Conservation (phyloP, 2,888 invertebrate genomes). For the Crocallis elinguaria region DNA sequence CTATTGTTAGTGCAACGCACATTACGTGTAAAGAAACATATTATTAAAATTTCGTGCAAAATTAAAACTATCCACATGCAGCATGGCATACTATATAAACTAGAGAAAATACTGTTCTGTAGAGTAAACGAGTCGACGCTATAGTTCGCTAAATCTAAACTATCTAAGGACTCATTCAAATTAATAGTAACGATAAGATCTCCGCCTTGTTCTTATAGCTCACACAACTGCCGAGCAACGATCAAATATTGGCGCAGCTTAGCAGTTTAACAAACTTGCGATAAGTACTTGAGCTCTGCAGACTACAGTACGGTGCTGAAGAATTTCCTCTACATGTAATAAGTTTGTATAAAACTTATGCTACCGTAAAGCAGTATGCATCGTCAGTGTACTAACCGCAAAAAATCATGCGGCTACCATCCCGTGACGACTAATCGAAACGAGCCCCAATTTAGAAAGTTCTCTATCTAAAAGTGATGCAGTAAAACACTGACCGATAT, state of each 20-base stretch:
- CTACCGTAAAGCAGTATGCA: neutral
- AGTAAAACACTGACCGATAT: slow-evolving; percentile 65
- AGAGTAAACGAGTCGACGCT: slow-evolving; percentile 67
- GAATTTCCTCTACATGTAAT: neutral
- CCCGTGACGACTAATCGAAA: slow-evolving; percentile 39
- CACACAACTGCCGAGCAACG: neutral
- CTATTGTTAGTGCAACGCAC: slow-evolving; percentile 49
- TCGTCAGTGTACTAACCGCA: slow-evolving; percentile 4
- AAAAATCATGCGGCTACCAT: slow-evolving; percentile 20
- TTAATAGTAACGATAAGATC: slow-evolving; percentile 35
- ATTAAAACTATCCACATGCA: slow-evolving; percentile 74
- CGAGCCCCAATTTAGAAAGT: slow-evolving; percentile 47
- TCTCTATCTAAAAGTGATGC: slow-evolving; percentile 49
- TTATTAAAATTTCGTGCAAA: slow-evolving; percentile 69
- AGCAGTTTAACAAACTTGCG: neutral
- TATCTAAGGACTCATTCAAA: slow-evolving; percentile 21
- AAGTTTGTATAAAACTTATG: neutral
- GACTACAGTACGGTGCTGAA: neutral
- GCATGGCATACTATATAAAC: slow-evolving; percentile 71
- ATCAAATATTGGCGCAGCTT: neutral
- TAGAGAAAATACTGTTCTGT: slow-evolving; percentile 59
- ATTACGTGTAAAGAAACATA: slow-evolving; percentile 51
- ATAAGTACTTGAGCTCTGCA: neutral
- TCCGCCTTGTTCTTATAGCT: neutral
- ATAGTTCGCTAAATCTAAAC: slow-evolving; percentile 69